These are phyloP conservation scores for Parapsyche elsis DNA, from an alignment of 1,140 invertebrate species.

Conservation along the genomic window DNA sequence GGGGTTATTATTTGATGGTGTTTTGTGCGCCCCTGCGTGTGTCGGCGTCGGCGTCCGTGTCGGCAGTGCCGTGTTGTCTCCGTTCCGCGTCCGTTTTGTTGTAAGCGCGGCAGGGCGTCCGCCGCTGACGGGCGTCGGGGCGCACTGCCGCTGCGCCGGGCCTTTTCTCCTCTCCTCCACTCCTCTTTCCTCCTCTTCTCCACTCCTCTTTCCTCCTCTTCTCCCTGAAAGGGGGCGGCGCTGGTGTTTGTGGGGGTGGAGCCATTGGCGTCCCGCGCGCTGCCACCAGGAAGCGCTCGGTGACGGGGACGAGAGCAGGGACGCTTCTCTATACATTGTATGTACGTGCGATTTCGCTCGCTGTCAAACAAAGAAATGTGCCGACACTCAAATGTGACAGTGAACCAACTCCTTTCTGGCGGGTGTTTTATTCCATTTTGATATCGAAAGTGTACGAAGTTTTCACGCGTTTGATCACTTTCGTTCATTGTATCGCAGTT, in stretches of 20 bases:
- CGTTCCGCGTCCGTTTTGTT: not conserved
- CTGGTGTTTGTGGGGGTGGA: not conserved
- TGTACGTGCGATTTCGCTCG: too few species aligned
- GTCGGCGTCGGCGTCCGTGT: conserved; percentile 10
- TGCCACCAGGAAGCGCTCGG: not conserved
- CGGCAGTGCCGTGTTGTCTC: not conserved
- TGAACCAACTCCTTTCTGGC: too few species aligned
- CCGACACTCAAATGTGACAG: too few species aligned
- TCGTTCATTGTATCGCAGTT: too few species aligned
- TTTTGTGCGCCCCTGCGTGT: not conserved
- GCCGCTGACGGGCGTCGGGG: conserved; percentile 28
- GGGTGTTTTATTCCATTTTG: too few species aligned
- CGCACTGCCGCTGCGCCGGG: conserved; percentile 9
- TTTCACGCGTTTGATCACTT: too few species aligned
- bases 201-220: not conserved
- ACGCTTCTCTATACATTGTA: too few species aligned
- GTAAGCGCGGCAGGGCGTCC: conserved; percentile 3
- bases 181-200: not conserved
- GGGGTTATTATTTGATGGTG: not conserved
- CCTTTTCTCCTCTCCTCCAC: not conserved
- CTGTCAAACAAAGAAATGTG: too few species aligned
- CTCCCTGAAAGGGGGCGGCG: too few species aligned
- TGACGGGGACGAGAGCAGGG: too few species aligned
- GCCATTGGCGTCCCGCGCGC: not conserved
- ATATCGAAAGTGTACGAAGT: too few species aligned